Conservation (phyloP, 1,140 invertebrate genomes). For the Orius laevigatus region DNA sequence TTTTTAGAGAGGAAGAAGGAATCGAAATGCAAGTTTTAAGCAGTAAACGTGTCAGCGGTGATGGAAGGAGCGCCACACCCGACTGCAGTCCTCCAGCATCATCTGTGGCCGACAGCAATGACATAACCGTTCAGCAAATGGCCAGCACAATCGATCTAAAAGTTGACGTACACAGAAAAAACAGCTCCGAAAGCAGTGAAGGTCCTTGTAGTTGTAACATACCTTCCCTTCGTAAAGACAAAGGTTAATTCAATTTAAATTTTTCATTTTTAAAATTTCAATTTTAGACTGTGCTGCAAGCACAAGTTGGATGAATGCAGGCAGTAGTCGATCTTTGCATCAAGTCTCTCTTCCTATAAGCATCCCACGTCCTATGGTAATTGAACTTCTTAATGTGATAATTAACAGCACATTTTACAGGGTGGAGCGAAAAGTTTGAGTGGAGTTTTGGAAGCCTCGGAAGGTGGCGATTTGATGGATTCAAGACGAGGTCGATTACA, state of each 20-base stretch:
- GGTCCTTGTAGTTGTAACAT: conserved; percentile 15
- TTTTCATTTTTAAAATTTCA: background rate
- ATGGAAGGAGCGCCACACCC: conserved; percentile 34
- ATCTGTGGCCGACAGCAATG: conserved; percentile 37
- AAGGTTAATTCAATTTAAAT: background rate
- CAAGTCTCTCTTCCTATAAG: conserved; percentile 15
- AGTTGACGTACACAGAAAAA: conserved; percentile 81
- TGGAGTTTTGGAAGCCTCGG: conserved; percentile 14
- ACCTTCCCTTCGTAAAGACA: conserved; percentile 15
- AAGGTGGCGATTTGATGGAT: conserved; percentile 11
- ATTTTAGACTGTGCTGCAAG: conserved; percentile 13
- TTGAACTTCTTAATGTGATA: background rate
- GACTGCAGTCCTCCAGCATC: conserved; percentile 44
- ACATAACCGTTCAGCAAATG: conserved; percentile 35
- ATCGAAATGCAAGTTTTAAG: conserved; percentile 70
- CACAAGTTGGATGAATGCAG: conserved; percentile 16
- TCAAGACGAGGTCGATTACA: conserved; percentile 11
- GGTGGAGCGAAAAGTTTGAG: conserved; percentile 13
- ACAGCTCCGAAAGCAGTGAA: conserved; percentile 59
- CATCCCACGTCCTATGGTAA: conserved; percentile 7
- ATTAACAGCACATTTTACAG: background rate
- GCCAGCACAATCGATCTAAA: conserved; percentile 66
- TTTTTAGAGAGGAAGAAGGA: conserved; percentile 49
- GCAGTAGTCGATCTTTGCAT: conserved; percentile 14
- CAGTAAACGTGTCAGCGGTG: conserved; percentile 26